Evolutionary conservation across 2,113 vertebrate genomes (phyloP), one percentile per base, ranked within the genome.

Genomic region (Motacilla tschutschensis): DNA sequence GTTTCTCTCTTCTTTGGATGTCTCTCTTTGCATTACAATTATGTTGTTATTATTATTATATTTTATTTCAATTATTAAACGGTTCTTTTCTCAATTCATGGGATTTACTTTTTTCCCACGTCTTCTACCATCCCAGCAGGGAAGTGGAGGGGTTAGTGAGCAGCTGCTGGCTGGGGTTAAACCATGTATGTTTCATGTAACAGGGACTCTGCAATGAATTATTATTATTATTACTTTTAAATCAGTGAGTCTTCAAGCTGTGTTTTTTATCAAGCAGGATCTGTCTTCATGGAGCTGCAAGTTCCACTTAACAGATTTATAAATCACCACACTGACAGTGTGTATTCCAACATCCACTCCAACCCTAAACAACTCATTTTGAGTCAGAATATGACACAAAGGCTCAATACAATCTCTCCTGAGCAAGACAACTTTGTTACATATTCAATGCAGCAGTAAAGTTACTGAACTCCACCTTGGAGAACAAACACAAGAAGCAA

Each of bases 401-500:
- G 18, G 47, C 63, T 67, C 43, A 36, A 10, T 14, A n/a, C 38
- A 60, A 77, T 35, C 46, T 44, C 58, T 60, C 50, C 20, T 20
- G 55, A 51, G 20, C 40, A 40, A 75, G 41, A 16, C 62, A 75
- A 26, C 36, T 28, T 15, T 58, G 53, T 80, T 60, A 55, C 40
- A 35, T 19, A 70, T 69, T 44, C 31, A 54, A 5, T 55, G 31
- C 62, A 58, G 66, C 50, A 43, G 47, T 16, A 33, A 48, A 64
- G 19, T 60, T 44, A 35, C 3, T 20, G 74, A 74, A 54, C 88
- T 72, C 83, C 90, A 84, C 74, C 86, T 78, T 10, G 31, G 29
- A 83, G 76, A 78, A 46, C 76, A 92, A 93, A 91, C 35, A 84
- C 36, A 28, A 67, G 79, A 55, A 89, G 65, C 40, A 58, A 64